Conservation (phyloP, 2,888 invertebrate genomes). For the Phengaris arion region DNA sequence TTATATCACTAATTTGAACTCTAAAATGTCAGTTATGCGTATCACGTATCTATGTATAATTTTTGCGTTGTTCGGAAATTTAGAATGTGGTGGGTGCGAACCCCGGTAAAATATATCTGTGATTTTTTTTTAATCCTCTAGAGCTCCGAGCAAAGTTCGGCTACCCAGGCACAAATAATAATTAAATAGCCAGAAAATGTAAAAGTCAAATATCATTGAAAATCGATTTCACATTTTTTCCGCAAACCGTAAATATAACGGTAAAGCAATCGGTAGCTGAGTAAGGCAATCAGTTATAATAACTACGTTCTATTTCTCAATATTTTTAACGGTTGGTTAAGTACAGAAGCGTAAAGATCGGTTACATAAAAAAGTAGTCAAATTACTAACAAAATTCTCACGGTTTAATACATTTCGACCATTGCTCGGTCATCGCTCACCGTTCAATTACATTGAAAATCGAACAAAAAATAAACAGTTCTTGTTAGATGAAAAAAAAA, state of each 20-base stretch:
- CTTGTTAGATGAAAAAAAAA: background rate
- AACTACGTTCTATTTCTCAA: conserved; percentile 22
- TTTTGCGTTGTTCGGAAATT: too few species aligned
- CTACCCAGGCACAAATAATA: background rate
- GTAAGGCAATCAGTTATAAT: conserved; percentile 16
- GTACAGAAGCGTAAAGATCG: conserved; percentile 26
- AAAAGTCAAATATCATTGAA: background rate
- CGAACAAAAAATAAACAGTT: conserved; percentile 16
- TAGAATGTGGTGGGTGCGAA: too few species aligned
- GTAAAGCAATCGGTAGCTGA: conserved; percentile 13
- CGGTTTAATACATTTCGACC: conserved; percentile 19
- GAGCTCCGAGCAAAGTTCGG: too few species aligned
- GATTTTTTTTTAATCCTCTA: too few species aligned
- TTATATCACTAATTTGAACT: too few species aligned
- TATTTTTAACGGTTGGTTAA: conserved; percentile 27
- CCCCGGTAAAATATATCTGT: too few species aligned
- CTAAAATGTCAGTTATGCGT: too few species aligned
- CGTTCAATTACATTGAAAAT: conserved; percentile 9
- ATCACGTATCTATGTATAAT: too few species aligned
- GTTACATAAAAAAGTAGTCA: conserved; percentile 14
- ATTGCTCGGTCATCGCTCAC: conserved; percentile 27
- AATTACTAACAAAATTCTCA: conserved; percentile 27
- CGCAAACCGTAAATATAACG: conserved; percentile 15
- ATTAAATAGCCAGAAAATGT: background rate
- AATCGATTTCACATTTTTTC: conserved; percentile 4